Base-by-base conservation (phyloP, 2,797 vertebrate genomes). In the Tamandua tetradactyla region DNA sequence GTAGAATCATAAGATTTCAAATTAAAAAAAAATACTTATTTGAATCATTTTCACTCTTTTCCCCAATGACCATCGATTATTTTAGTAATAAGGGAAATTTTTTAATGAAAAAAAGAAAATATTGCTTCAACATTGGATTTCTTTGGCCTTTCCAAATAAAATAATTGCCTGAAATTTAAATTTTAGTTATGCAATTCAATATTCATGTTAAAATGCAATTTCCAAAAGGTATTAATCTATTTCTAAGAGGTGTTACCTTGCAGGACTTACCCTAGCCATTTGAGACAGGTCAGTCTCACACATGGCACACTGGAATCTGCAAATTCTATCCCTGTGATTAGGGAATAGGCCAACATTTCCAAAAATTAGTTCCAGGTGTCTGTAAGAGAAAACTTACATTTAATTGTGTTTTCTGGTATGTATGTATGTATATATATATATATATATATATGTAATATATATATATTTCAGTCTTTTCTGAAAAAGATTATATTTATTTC, bases 151-250 rank as follows among this genome's bases (percentile, higher is more conserved):
- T 20, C 52, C 17, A 44, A 86, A n/a, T 76, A 80, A 93, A 80
- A 84, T 76, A 92, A 88, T 75, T 20, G 20, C 25, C 49, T 95
- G 52, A 89, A 91, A 91, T 81, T 87, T 84, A 90, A 88, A 96
- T 71, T 78, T n/a, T 88, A 52, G 37, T 30, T 30, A 79, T 64
- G 20, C 42, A 90, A 25, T n/a, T 88, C 13, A 64, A 61, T 64
- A 84, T 78, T 92, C 25, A 75, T 69, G 61, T 47, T 89, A 87
- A 95, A 84, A 84, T 3, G 18, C 14, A 68, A 42, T 93, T 94
- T 91, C 68, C 13, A 87, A 91, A 42, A 72, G 32, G 44, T 37
- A 85, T 47, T 82, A 75, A 80, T 87, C 59, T 81, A 64, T 84
- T 80, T 81, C 68, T 82, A 57, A 93, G 25, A 80, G 82, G 66